Conservation (phyloP, 2,113 vertebrate species). For the Lethenteron reissneri region DNA sequence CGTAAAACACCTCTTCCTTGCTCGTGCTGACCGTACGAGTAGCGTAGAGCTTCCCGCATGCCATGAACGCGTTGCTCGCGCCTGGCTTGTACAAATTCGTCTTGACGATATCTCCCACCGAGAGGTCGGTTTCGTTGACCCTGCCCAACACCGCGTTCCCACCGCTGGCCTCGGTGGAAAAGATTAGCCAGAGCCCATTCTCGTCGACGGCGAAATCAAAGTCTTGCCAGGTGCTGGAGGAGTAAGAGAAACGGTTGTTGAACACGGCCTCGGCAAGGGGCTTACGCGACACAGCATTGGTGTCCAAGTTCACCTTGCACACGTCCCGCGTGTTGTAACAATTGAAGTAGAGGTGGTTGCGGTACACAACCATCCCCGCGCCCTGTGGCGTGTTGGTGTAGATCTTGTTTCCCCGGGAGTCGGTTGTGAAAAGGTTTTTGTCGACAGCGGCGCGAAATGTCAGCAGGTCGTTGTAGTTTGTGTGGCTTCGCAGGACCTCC, state of each 20-base stretch:
- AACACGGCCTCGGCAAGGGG: conserved; percentile 11
- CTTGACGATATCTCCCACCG: conserved; percentile 56
- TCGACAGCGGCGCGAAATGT: too few relatives aligned
- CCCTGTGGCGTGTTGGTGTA: too few relatives aligned
- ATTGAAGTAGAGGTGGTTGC: too few relatives aligned
- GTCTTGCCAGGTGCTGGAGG: conserved; percentile 24
- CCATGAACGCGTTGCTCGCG: conserved; percentile 63
- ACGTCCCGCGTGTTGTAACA: too few relatives aligned
- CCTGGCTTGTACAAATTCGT: conserved; percentile 33
- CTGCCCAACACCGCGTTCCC: conserved; percentile 61
- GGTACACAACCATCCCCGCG: too few relatives aligned
- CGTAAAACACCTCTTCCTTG: conserved; percentile 60
- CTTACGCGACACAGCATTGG: too few relatives aligned
- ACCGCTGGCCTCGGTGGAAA: conserved; percentile 41
- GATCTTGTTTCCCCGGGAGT: too few relatives aligned
- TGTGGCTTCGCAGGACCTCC: too few relatives aligned
- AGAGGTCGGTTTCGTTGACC: conserved; percentile 62
- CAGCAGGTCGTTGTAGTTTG: too few relatives aligned
- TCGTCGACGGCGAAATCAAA: conserved; percentile 45
- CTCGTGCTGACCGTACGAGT: conserved; percentile 26
- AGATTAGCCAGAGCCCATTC: conserved; percentile 77
- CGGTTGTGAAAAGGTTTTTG: too few relatives aligned
- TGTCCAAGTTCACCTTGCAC: too few relatives aligned
- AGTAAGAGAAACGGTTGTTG: conserved; percentile 15
- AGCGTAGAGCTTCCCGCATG: conserved; percentile 69